Conservation (phyloP, 2,797 vertebrate species). For the Apogon talboti region DNA sequence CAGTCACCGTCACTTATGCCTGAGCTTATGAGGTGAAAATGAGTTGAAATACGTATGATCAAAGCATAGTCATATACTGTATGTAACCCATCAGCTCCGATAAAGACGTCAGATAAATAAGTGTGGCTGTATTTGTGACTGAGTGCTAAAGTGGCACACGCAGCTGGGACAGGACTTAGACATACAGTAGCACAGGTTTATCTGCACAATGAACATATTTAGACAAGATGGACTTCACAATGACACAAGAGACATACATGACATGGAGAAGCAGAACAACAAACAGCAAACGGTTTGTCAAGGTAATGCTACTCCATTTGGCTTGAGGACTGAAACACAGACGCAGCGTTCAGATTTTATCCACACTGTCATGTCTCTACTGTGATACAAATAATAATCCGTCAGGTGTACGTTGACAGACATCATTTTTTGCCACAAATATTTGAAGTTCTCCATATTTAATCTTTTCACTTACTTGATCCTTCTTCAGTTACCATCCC, state of each 20-base stretch:
- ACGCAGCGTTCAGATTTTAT: neutral
- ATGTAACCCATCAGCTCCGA: constrained; percentile 68
- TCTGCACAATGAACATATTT: constrained; percentile 41
- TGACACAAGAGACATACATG: constrained; percentile 46
- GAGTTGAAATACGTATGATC: constrained; percentile 67
- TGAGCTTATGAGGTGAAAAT: constrained; percentile 78
- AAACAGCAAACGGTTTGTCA: constrained; percentile 39
- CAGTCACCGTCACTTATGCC: constrained; percentile 86
- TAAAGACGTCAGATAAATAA: constrained; percentile 21
- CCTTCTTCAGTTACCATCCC: constrained; percentile 99
- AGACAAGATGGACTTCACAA: constrained; percentile 44
- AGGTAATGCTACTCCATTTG: constrained; percentile 43
- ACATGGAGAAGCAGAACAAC: constrained; percentile 60
- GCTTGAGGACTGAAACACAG: constrained; percentile 10
- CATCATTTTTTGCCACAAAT: no score
- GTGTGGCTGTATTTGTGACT: constrained; percentile 29
- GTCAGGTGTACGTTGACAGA: neutral
- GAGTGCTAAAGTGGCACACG: constrained; percentile 42
- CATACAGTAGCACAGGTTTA: constrained; percentile 78
- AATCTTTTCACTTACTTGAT: constrained; percentile 90
- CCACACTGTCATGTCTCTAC: neutral
- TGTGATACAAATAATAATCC: neutral
- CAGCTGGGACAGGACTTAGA: constrained; percentile 71
- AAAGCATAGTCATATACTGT: constrained; percentile 70
- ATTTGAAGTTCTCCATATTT: constrained; percentile 22